Percentiles rank a stretch among this genome's conserved stretches.
These are phyloP conservation scores for Philypnodon macrostomus DNA, from an alignment of 2,797 vertebrate species.

Conservation along the genomic window DNA sequence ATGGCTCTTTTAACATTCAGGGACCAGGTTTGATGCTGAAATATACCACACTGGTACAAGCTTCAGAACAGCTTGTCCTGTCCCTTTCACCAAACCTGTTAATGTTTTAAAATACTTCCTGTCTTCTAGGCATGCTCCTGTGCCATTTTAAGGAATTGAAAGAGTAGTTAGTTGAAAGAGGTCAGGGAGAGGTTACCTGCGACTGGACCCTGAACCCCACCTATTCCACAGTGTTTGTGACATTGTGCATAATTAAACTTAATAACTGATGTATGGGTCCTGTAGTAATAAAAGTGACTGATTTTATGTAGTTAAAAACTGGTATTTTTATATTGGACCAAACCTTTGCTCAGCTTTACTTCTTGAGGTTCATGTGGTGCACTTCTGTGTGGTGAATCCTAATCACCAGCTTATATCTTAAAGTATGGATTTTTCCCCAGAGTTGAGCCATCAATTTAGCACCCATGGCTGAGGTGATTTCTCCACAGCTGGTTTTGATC, in stretches of 20 bases:
- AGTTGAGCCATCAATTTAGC: constrained; percentile 45
- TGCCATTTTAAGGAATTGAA: too few relatives aligned
- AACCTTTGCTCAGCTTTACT: not conserved
- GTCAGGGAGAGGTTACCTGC: too few relatives aligned
- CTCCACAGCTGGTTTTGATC: constrained; percentile 36
- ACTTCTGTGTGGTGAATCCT: constrained; percentile 27
- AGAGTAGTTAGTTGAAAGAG: too few relatives aligned
- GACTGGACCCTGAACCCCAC: too few relatives aligned
- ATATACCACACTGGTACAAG: not conserved
- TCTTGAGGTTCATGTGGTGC: constrained; percentile 13
- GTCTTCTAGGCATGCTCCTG: not conserved
- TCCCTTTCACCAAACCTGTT: not conserved
- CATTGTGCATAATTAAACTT: too few relatives aligned
- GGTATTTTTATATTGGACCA: too few relatives aligned
- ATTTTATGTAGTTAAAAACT: too few relatives aligned
- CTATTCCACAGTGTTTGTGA: too few relatives aligned
- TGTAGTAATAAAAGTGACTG: too few relatives aligned
- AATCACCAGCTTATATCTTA: constrained; percentile 35
- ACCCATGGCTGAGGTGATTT: constrained; percentile 56
- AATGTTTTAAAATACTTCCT: not conserved
- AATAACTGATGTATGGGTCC: too few relatives aligned
- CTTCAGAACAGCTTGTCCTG: constrained; percentile 1
- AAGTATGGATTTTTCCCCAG: constrained; percentile 57
- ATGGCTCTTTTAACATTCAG: constrained; percentile 6
- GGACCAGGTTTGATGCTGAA: constrained; percentile 2